Evolutionary conservation across 2,113 vertebrate genomes (phyloP).

Genomic region (Chrysochloris asiatica): DNA sequence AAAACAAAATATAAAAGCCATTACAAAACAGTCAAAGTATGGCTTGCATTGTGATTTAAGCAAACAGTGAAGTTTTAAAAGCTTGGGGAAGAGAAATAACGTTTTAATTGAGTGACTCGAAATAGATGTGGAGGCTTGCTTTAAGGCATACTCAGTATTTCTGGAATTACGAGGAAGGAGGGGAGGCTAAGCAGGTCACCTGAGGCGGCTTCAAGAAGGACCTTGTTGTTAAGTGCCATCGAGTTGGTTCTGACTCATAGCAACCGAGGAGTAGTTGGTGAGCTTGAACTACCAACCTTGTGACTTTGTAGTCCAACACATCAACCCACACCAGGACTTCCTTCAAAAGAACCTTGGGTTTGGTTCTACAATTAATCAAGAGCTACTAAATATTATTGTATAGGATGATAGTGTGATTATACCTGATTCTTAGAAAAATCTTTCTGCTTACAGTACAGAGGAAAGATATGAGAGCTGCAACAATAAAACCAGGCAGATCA

Average conservation of each 20-base stretch:
- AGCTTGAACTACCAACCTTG: no score
- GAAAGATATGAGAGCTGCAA: background rate
- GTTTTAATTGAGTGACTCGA: background rate
- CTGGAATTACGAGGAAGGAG: background rate
- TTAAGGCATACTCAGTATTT: background rate
- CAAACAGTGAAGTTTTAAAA: background rate
- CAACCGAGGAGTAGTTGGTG: no score
- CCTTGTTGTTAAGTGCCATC: no score
- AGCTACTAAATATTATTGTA: background rate
- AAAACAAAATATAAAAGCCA: background rate
- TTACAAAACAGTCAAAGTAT: background rate
- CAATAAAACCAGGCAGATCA: background rate
- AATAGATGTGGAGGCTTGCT: background rate
- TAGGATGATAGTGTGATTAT: background rate
- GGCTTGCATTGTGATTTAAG: background rate
- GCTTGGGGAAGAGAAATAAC: background rate
- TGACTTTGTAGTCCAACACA: no score
- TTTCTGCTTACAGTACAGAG: background rate
- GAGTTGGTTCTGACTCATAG: no score
- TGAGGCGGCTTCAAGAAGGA: background rate
- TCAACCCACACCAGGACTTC: no score
- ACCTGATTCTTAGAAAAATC: background rate
- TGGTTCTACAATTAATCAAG: background rate
- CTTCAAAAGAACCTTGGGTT: conserved; percentile 20
- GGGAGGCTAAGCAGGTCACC: background rate